Evolutionary conservation across 2,797 vertebrate genomes (phyloP).

Genomic region (Heteromormyrus szaboi): DNA sequence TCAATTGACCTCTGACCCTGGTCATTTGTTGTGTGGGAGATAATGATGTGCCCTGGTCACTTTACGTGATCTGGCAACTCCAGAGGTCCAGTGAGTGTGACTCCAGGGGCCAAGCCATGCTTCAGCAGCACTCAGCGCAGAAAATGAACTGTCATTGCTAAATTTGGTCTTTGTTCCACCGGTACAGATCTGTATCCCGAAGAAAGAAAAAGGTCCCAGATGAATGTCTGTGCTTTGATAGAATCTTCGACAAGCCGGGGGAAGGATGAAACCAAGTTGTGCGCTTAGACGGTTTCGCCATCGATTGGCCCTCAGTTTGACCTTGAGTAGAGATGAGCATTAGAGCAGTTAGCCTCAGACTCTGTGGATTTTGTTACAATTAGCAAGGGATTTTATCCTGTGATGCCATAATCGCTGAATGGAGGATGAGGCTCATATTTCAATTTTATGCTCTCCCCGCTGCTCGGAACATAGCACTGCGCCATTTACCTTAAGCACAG

Average conservation of each 20-base stretch:
- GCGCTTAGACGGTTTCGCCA: constrained; percentile 39
- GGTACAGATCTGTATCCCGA: background rate
- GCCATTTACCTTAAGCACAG: constrained; percentile 19
- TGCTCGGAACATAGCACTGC: constrained; percentile 27
- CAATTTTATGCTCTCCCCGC: constrained; percentile 38
- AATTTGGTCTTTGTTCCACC: background rate
- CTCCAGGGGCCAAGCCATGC: background rate
- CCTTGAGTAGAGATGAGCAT: constrained; percentile 63
- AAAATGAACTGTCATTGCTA: background rate
- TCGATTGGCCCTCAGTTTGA: constrained; percentile 59
- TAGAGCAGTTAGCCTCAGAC: constrained; percentile 55
- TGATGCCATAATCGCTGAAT: constrained; percentile 41
- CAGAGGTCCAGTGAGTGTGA: constrained; percentile 9
- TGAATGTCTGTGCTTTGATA: constrained; percentile 15
- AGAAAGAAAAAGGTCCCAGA: constrained; percentile 22
- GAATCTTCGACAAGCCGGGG: constrained; percentile 20
- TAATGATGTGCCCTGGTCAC: constrained; percentile 62
- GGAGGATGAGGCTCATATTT: constrained; percentile 53
- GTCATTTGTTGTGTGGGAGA: constrained; percentile 50
- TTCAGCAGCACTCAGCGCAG: background rate
- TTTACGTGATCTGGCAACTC: constrained; percentile 44
- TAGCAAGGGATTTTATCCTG: constrained; percentile 65
- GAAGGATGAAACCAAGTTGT: constrained; percentile 51
- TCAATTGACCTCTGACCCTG: constrained; percentile 65
- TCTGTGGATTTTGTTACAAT: constrained; percentile 69